These are phyloP conservation scores for Porites lobata DNA, from an alignment of 92 coral and sea anemone genomes.

Conservation along the genomic window DNA sequence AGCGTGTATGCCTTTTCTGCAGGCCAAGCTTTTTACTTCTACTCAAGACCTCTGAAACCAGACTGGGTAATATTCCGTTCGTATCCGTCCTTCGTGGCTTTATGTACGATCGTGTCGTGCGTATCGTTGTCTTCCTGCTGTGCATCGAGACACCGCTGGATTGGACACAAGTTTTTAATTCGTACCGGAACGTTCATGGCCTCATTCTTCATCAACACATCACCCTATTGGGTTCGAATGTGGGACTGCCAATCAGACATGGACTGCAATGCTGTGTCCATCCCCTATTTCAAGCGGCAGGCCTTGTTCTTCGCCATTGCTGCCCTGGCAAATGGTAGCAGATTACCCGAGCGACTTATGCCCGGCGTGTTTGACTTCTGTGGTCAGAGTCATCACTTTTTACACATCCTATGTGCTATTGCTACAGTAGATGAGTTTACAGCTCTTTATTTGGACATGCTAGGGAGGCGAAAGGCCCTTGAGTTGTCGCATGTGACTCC, in stretches of 20 bases:
- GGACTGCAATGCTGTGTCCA: conserved; percentile 80
- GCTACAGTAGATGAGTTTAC: conserved; percentile 88
- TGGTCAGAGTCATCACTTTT: conserved; percentile 97
- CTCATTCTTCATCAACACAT: conserved; percentile 83
- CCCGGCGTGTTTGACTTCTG: conserved; percentile 88
- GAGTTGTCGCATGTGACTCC: conserved; percentile 49
- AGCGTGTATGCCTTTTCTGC: conserved; percentile 92
- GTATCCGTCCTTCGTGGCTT: conserved; percentile 58
- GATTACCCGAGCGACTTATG: conserved; percentile 91
- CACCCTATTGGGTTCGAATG: conserved; percentile 82
- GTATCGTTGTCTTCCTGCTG: conserved; percentile 84
- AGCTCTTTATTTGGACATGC: conserved; percentile 87
- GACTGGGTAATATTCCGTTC: conserved; percentile 65
- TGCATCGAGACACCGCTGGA: conserved; percentile 95
- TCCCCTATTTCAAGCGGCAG: conserved; percentile 86
- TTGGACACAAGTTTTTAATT: conserved; percentile 73
- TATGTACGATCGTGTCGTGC: conserved; percentile 74
- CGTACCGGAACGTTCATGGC: conserved; percentile 84
- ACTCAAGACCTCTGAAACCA: conserved; percentile 86
- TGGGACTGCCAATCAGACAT: conserved; percentile 64
- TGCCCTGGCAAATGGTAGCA: conserved; percentile 86
- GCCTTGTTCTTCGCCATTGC: conserved; percentile 83
- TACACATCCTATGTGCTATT: conserved; percentile 91
- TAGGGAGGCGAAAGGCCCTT: conserved; percentile 66
- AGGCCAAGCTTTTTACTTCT: conserved; percentile 90